Evolutionary conservation across 2,113 vertebrate genomes (phyloP), one percentile per base, ranked within the genome.

Genomic region (Crotalus horridus): DNA sequence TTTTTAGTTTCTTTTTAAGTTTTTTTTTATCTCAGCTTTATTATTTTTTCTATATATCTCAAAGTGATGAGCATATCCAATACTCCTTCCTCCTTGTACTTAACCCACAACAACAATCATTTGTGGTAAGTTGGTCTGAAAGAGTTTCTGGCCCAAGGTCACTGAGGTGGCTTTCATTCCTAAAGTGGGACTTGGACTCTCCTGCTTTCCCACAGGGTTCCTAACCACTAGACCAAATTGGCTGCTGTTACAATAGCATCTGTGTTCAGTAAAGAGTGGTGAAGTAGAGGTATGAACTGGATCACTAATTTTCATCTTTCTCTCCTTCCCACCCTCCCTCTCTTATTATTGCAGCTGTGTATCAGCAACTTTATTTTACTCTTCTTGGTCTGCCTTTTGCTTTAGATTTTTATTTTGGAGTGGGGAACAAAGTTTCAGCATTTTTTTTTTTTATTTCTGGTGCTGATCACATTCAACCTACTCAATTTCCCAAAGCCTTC

Each of bases 321-420:
- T 26, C 24, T 17, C 64, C 12, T 29, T 74, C 64, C 5, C n/a
- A 15, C 64, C 29, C n/a, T 33, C 29, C n/a, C 69, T 8, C 86
- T 87, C 39, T 54, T 86, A 93, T 93, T 61, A 90, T 93, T 2
- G 1, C 91, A 94, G 94, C 93, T 69, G n/a, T 91, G 69, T 93
- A 93, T 85, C 29, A 24, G 85, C 64, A 23, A 0, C 0, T n/a
- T 20, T 15, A 21, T 90, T 61, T 2, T 91, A 59, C 39, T 93
- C 43, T 91, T 29, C 7, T 29, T 92, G 56, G 51, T 54, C 29
- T 91, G 89, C 87, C 61, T 43, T 48, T 92, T 86, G 85, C 89
- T 7, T 0, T 61, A 90, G 61, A 64, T 0, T 0, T 46, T 81
- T 56, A 59, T 0, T 29, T 58, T 59, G 54, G 86, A 24, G 24